Conservation (phyloP, 30 jellyfish, hydroid and myxozoan genomes). For the Catostylus mosaicus region DNA sequence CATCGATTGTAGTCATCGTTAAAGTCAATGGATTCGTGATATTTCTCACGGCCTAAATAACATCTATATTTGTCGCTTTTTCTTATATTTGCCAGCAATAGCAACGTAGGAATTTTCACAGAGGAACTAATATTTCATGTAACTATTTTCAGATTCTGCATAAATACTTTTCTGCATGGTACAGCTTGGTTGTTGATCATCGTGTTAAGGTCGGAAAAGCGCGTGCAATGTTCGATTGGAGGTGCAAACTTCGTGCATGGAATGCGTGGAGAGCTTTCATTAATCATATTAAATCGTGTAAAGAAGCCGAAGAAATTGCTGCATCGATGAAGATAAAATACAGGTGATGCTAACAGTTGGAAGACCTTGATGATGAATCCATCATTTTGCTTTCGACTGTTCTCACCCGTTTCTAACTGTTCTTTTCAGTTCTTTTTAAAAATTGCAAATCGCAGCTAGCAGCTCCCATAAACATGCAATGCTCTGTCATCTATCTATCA, state of each 20-base stretch:
- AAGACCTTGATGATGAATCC: too few relatives aligned
- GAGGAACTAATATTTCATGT: neutral
- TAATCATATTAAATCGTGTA: slow-evolving; percentile 42
- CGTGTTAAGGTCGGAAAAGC: slow-evolving; percentile 78
- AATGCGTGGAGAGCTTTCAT: slow-evolving; percentile 91
- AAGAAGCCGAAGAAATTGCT: slow-evolving; percentile 80
- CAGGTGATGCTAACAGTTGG: slow-evolving; percentile 68
- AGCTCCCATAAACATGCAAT: too few relatives aligned
- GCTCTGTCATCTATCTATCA: too few relatives aligned
- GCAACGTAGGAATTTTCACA: neutral
- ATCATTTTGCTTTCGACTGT: too few relatives aligned
- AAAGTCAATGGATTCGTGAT: too few relatives aligned
- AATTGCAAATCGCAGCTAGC: too few relatives aligned
- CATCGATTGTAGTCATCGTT: too few relatives aligned
- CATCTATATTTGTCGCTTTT: too few relatives aligned
- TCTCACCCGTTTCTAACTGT: too few relatives aligned
- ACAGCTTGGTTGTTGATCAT: slow-evolving; percentile 58
- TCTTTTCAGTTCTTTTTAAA: too few relatives aligned
- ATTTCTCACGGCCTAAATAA: too few relatives aligned
- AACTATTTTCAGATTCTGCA: slow-evolving; percentile 62
- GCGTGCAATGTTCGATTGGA: slow-evolving; percentile 82
- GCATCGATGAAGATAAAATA: slow-evolving; percentile 52
- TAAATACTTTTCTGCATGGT: slow-evolving; percentile 84
- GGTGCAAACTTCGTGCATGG: slow-evolving; percentile 91
- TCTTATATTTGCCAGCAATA: too few relatives aligned